Conservation (phyloP, 2,888 invertebrate genomes). For the Leptopilina myrica region DNA sequence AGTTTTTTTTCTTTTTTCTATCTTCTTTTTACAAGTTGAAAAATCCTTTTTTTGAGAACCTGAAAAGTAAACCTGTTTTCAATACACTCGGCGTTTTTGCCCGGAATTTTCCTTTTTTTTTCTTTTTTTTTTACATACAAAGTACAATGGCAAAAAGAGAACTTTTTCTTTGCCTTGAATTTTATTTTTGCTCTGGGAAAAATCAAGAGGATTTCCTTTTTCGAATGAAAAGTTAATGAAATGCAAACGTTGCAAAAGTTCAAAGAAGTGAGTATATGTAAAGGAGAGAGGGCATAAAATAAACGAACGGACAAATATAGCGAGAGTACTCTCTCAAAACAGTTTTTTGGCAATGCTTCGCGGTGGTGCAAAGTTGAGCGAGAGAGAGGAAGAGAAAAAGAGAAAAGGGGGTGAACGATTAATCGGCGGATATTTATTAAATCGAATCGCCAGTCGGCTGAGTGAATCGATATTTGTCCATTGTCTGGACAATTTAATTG, state of each 20-base stretch:
- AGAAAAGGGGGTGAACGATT: constrained; percentile 43
- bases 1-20: constrained; percentile 45
- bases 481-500: constrained; percentile 74
- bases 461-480: constrained; percentile 72
- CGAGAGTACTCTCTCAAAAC: constrained; percentile 56
- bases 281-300: constrained; percentile 61
- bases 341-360: constrained; percentile 49
- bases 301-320: constrained; percentile 63
- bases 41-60: neutral
- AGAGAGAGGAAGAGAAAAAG: neutral
- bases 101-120: no score
- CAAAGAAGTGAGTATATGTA: constrained; percentile 47
- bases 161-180: neutral
- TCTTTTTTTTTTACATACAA: neutral
- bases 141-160: neutral
- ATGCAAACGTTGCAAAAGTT: constrained; percentile 63
- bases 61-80: neutral
- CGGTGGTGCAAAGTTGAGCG: constrained; percentile 3
- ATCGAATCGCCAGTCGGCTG: constrained; percentile 63
- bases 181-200: constrained; percentile 42
- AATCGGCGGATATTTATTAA: constrained; percentile 71
- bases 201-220: constrained; percentile 39
- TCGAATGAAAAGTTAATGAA: constrained; percentile 66
- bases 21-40: constrained; percentile 40
- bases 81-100: neutral